Base-by-base conservation (phyloP, 2,888 invertebrate genomes). In the Tetropium fuscum region DNA sequence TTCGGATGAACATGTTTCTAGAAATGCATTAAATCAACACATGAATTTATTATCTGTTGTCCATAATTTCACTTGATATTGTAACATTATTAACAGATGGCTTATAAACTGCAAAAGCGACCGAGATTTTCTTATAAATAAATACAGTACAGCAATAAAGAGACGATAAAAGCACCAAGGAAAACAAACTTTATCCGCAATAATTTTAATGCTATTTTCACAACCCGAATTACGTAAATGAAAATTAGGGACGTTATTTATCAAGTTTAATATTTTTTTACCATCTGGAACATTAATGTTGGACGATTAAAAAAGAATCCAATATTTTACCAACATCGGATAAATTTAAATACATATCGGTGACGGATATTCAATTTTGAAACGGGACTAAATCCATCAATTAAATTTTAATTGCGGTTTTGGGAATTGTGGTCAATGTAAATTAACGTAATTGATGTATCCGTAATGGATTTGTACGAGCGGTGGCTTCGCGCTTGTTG, bases 381-480 rank as follows among this genome's bases (percentile, higher is more conserved):
- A 16, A 5, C 15, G 25, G 16, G 8, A 16, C 25, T 44, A 44
- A 44, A 44, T 44, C 11, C 16, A 13, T 4, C 10, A 13, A 27
- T 44, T 44, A 27, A 44, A 44, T 44, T 27, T 44, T 44, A 27
- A 44, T 44, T 44, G 18, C 5, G 44, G 13, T 15, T 10, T 16
- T 27, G 15, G 16, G n/a, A 44, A 27, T 27, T 16, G 44, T 25
- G 44, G 44, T n/a, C 16, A 27, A 13, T 27, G 16, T 44, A 30
- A 44, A 44, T 27, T 44, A 27, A 44, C 22, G n/a, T 7, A 43
- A 43, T 25, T 43, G 13, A 43, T 44, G 44, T 16, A 15, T 7
- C 27, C 6, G 16, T 30, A 44, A 30, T 30, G 16, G 7, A 15
- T 27, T 27, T n/a, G 7, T 16, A 34, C 15, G n/a, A n/a, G n/a